These are phyloP conservation scores for Holacanthus passer DNA, from an alignment of 2,113 vertebrate species.

Conservation along the genomic window DNA sequence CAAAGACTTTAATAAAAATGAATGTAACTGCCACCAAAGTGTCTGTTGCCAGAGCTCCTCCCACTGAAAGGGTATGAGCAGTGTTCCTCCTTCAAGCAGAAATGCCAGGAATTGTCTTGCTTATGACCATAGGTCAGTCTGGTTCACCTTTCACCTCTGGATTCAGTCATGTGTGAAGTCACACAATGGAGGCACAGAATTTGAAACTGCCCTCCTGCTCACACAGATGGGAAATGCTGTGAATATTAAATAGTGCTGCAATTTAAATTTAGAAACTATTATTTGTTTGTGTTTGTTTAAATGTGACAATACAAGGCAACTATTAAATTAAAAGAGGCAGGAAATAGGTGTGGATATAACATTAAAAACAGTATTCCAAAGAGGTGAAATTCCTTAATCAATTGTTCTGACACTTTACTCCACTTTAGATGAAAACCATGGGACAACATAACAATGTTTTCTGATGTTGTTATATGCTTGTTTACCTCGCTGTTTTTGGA, in stretches of 20 bases:
- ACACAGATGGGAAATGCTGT: neutral
- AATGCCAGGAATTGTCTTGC: constrained; percentile 56
- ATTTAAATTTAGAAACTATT: neutral
- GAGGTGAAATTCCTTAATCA: neutral
- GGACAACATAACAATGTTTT: neutral
- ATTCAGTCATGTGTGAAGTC: constrained; percentile 75
- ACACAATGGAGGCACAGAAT: constrained; percentile 45
- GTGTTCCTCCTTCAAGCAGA: constrained; percentile 30
- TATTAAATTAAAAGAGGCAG: neutral
- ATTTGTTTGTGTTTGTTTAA: neutral
- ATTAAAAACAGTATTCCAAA: neutral
- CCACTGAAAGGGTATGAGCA: constrained; percentile 30
- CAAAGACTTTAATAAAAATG: neutral
- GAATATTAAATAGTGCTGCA: neutral
- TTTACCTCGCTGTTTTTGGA: neutral
- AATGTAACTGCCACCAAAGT: constrained; percentile 37
- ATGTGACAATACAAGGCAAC: neutral
- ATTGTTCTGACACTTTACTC: neutral
- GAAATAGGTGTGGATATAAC: neutral
- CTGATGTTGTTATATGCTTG: neutral
- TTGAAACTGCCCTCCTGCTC: constrained; percentile 7
- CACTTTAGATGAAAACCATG: neutral
- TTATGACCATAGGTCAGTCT: constrained; percentile 58
- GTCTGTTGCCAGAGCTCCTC: constrained; percentile 44
- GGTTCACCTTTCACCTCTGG: constrained; percentile 67